Evolutionary conservation across 1,140 invertebrate species (phyloP).

Genomic region (Drosophila triauraria): DNA sequence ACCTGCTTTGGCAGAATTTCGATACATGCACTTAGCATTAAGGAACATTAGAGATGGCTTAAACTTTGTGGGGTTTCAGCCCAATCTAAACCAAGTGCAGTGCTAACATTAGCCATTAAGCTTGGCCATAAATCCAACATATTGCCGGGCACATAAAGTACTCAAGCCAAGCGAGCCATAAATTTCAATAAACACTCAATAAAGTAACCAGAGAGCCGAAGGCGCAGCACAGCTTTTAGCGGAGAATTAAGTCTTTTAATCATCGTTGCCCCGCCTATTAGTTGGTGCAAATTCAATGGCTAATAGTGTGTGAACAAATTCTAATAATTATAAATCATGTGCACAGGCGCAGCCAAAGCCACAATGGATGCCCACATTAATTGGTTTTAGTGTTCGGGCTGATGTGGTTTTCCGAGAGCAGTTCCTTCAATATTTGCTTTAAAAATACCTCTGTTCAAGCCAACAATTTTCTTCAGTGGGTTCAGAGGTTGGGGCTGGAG

Average conservation of each 20-base stretch:
- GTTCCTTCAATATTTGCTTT: neutral
- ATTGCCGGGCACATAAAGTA: slow-evolving; percentile 57
- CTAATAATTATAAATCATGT: slow-evolving; percentile 53
- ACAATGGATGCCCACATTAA: neutral
- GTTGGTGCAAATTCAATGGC: slow-evolving; percentile 39
- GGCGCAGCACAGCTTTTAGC: slow-evolving; percentile 28
- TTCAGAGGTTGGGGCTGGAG: neutral
- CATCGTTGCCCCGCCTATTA: slow-evolving; percentile 34
- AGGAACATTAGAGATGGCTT: neutral
- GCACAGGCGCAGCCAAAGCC: too few species aligned
- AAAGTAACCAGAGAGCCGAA: slow-evolving; percentile 30
- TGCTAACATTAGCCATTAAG: slow-evolving; percentile 55
- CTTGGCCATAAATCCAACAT: slow-evolving; percentile 55
- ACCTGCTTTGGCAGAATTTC: neutral
- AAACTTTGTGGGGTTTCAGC: neutral
- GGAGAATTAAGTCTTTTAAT: slow-evolving; percentile 62
- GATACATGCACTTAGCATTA: neutral
- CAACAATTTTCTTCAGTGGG: neutral
- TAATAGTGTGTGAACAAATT: slow-evolving; percentile 55
- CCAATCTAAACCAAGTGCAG: slow-evolving; percentile 26
- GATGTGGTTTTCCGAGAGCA: neutral
- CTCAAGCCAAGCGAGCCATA: slow-evolving; percentile 51
- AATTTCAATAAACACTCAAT: slow-evolving; percentile 76
- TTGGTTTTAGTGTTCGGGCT: neutral
- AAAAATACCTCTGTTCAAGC: neutral